phyloP scores from a whole-genome alignment of 2,888 invertebrate genomes.

The Drosophila formosana region DNA sequence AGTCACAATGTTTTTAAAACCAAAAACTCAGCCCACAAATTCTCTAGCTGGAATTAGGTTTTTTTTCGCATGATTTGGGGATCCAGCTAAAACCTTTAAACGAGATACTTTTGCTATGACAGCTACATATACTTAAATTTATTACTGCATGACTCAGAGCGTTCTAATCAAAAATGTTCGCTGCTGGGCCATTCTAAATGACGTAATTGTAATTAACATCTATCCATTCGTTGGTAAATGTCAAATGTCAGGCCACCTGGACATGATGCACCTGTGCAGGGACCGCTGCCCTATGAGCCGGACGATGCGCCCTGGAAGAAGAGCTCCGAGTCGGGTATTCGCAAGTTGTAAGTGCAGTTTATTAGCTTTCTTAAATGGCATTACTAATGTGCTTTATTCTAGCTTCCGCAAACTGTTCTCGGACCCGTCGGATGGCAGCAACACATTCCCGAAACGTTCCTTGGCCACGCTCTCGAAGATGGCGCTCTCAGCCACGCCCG shows the following conservation, averaged over 20 bases:
- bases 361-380: background rate
- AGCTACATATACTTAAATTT: background rate
- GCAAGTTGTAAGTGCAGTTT: conserved; percentile 92
- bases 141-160: no score
- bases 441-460: conserved; percentile 91
- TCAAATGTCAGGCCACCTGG: conserved; percentile 86
- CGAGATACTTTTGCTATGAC: no score
- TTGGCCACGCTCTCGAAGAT: conserved; percentile 92
- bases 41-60: no score
- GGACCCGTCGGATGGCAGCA: conserved; percentile 86
- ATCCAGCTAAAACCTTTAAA: no score
- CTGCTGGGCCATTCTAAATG: background rate
- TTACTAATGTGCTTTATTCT: conserved; percentile 68
- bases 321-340: conserved; percentile 92
- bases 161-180: no score
- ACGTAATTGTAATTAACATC: conserved; percentile 2
- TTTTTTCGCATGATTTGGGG: no score
- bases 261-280: conserved; percentile 96
- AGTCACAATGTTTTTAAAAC: no score
- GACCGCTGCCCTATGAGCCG: conserved; percentile 97
- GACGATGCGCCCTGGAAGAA: conserved; percentile 98
- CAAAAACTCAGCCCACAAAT: no score
- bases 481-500: conserved; percentile 86
- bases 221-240: background rate
- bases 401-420: conserved; percentile 96